Base-by-base conservation (phyloP, 2,888 invertebrate genomes). In the Cordilura impudica region DNA sequence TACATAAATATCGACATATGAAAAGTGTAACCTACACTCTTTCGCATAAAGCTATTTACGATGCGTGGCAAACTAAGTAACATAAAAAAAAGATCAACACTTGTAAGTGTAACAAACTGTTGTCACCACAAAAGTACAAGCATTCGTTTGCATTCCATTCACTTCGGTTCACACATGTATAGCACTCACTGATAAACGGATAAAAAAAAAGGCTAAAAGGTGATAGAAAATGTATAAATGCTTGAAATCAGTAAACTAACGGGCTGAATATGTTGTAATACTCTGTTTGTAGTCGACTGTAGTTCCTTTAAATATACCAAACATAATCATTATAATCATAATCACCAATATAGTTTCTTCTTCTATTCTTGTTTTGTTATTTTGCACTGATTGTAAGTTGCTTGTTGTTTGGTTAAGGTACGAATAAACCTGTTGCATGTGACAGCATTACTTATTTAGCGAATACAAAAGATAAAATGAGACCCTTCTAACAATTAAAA, bases 391-490 rank as follows among this genome's bases (percentile, higher is more conserved):
- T 35, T 31, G 18, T 12, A 19, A 19, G 16, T 16, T 14, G 45
- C 4, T n/a, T 31, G 21, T 16, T 60, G 16, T 23, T 23, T 43
- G 35, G 16, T 54, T 31, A n/a, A 7, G 6, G 14, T 47, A 18
- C 14, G 26, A 45, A 23, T 45, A 74, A 74, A 78, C 78, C 78
- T 78, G 78, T 78, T 78, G 78, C 74, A 70, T 73, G 65, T 51
- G 8, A 53, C 16, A 69, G 35, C 21, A 73, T 69, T 73, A 54
- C 73, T 65, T 73, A 72, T 66, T 66, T 66, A 67, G 73, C 45
- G 51, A 65, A 74, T 65, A 60, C 74, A 78, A 78, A 70, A 53
- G 78, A 78, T 74, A 66, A 74, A 78, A 78, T 78, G 74, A 74
- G 78, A 73, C 58, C 31, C 74, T 78, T 45, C 69, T 53, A 78